Conservation (phyloP, 2,888 invertebrate genomes). For the Thelaira solivaga region DNA sequence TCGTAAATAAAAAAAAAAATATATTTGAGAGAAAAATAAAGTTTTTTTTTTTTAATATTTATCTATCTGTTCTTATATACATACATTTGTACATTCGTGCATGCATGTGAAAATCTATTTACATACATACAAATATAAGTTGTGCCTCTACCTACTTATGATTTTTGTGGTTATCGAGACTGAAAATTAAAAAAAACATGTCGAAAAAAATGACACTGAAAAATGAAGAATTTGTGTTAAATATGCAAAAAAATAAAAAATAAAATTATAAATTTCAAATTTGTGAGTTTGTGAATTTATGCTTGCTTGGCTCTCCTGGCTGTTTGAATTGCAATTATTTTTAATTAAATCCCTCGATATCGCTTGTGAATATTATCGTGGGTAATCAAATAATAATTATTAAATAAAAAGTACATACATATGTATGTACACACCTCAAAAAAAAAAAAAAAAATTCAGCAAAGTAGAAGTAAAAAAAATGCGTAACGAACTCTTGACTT, state of each 20-base stretch:
- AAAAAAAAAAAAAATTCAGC: not conserved
- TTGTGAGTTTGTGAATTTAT: constrained; percentile 3
- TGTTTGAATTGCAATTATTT: too few species aligned
- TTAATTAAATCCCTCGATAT: not conserved
- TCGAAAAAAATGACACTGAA: constrained; percentile 12
- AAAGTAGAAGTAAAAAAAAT: constrained; percentile 18
- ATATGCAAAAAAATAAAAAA: constrained; percentile 3
- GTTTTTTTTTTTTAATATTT: constrained; percentile 41
- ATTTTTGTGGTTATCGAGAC: constrained; percentile 45
- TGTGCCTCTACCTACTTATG: constrained; percentile 49
- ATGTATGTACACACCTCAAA: constrained; percentile 1
- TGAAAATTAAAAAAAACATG: constrained; percentile 25
- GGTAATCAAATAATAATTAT: too few species aligned
- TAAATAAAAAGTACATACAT: too few species aligned
- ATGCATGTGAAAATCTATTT: not conserved
- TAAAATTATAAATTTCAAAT: not conserved
- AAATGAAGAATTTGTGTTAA: constrained; percentile 14
- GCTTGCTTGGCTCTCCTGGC: too few species aligned
- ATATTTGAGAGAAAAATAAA: constrained; percentile 64
- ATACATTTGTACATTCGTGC: too few species aligned
- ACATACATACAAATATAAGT: constrained; percentile 22
- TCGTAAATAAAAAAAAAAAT: constrained; percentile 27
- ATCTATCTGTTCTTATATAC: constrained; percentile 15
- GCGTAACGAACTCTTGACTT: constrained; percentile 35
- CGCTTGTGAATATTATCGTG: not conserved